phyloP scores from a whole-genome alignment of 2,888 invertebrate genomes.

The Trypoxylon attenuatum region DNA sequence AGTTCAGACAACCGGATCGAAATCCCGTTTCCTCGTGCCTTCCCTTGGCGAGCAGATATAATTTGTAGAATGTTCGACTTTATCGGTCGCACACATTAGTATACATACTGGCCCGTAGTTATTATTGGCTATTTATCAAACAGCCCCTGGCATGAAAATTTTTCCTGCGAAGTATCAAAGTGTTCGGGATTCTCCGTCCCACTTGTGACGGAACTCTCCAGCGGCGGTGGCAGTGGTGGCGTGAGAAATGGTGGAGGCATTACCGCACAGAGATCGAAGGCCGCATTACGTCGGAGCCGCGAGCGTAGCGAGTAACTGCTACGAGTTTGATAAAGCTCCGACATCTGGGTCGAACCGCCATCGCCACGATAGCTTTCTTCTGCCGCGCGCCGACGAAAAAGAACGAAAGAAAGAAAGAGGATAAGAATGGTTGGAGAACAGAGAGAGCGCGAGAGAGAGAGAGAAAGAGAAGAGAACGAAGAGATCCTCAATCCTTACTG shows the following conservation, averaged over 20 bases:
- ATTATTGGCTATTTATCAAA: constrained; percentile 39
- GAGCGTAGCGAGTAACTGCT: constrained; percentile 29
- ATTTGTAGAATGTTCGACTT: no score
- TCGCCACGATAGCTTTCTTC: neutral
- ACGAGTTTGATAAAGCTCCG: constrained; percentile 37
- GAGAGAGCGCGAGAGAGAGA: no score
- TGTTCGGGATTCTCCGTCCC: constrained; percentile 31
- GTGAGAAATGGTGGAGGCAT: constrained; percentile 41
- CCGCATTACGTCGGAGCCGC: constrained; percentile 34
- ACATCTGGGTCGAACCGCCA: constrained; percentile 33
- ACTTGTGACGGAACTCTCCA: constrained; percentile 30
- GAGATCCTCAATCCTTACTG: no score
- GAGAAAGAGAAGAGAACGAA: no score
- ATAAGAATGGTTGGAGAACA: no score
- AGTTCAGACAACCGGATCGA: no score
- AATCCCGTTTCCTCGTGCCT: no score
- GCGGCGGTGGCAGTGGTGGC: constrained; percentile 12
- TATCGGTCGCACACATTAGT: no score
- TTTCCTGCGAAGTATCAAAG: constrained; percentile 25
- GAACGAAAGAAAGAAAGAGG: neutral
- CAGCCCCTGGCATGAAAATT: constrained; percentile 31
- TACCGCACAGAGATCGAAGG: constrained; percentile 39
- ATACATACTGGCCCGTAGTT: no score
- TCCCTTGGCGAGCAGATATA: no score
- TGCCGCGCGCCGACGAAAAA: neutral